phyloP scores from a whole-genome alignment of 1,140 invertebrate genomes.

The Drepana arcuata region DNA sequence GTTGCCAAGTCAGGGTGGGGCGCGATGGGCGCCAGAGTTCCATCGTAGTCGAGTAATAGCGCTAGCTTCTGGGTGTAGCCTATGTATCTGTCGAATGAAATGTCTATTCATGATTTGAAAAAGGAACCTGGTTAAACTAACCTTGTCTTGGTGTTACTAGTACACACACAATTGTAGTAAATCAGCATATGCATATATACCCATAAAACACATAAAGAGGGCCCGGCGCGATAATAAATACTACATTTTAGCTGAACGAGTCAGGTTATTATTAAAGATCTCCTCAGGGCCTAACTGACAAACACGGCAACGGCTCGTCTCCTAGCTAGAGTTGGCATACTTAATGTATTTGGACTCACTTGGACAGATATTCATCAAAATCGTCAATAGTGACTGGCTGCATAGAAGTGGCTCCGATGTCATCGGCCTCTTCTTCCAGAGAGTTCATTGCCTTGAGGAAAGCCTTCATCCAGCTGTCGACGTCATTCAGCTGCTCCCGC shows the following conservation, averaged over 20 bases:
- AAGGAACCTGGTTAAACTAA: too few species aligned
- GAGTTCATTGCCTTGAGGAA: slow-evolving; percentile 91
- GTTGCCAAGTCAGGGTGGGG: slow-evolving; percentile 91
- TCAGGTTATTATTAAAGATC: too few species aligned
- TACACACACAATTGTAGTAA: too few species aligned
- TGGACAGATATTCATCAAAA: slow-evolving; percentile 88
- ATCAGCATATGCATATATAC: too few species aligned
- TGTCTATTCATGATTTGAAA: neutral
- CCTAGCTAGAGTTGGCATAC: too few species aligned
- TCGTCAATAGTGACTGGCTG: slow-evolving; percentile 89
- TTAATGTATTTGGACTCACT: slow-evolving; percentile 78
- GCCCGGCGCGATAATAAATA: too few species aligned
- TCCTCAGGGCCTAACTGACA: too few species aligned
- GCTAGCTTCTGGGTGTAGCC: slow-evolving; percentile 89
- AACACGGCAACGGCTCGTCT: too few species aligned
- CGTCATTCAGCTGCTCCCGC: slow-evolving; percentile 86
- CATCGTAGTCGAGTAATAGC: slow-evolving; percentile 90
- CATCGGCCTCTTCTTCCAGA: slow-evolving; percentile 82
- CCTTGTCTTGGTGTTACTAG: too few species aligned
- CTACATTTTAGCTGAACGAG: too few species aligned
- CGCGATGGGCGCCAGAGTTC: slow-evolving; percentile 89
- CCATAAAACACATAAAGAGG: too few species aligned
- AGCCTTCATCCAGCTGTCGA: slow-evolving; percentile 90
- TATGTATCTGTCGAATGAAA: slow-evolving; percentile 82
- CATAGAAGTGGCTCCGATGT: slow-evolving; percentile 85